Conservation (phyloP, 2,797 vertebrate species). For the Scarus forsteni region DNA sequence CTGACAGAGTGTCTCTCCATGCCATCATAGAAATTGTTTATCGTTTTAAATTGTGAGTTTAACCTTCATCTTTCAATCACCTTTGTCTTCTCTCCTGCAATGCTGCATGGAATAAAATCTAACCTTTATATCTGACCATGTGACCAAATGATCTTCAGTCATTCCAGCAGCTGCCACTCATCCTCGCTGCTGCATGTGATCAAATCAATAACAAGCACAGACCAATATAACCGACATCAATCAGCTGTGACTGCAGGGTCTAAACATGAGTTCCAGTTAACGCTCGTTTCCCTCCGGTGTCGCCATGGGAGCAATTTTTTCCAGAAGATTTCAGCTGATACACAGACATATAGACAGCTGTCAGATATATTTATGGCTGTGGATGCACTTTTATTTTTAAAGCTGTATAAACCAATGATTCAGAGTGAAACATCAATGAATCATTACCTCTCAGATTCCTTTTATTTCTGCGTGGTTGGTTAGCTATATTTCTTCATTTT, state of each 20-base stretch:
- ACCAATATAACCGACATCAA: conserved; percentile 23
- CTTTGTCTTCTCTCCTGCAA: background rate
- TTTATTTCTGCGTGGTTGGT: background rate
- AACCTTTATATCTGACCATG: background rate
- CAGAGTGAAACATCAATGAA: background rate
- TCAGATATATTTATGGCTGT: conserved; percentile 20
- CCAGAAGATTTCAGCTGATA: conserved; percentile 15
- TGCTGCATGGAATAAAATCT: background rate
- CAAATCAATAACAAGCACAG: conserved; percentile 35
- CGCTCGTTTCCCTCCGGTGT: conserved; percentile 17
- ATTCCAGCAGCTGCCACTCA: conserved; percentile 42
- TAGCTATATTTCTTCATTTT: background rate
- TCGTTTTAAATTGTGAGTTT: too few relatives aligned
- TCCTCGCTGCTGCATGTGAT: conserved; percentile 6
- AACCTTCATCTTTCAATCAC: too few relatives aligned
- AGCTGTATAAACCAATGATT: background rate
- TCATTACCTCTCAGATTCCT: background rate
- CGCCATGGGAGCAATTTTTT: conserved; percentile 23
- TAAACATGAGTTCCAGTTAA: conserved; percentile 30
- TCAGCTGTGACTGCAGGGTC: conserved; percentile 9
- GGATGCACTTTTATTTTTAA: conserved; percentile 18
- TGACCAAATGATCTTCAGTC: conserved; percentile 10
- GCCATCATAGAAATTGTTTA: too few relatives aligned
- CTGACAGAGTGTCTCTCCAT: too few relatives aligned
- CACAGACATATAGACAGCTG: conserved; percentile 39